Conservation (phyloP, 2,888 invertebrate genomes). For the Sinelater perroti region DNA sequence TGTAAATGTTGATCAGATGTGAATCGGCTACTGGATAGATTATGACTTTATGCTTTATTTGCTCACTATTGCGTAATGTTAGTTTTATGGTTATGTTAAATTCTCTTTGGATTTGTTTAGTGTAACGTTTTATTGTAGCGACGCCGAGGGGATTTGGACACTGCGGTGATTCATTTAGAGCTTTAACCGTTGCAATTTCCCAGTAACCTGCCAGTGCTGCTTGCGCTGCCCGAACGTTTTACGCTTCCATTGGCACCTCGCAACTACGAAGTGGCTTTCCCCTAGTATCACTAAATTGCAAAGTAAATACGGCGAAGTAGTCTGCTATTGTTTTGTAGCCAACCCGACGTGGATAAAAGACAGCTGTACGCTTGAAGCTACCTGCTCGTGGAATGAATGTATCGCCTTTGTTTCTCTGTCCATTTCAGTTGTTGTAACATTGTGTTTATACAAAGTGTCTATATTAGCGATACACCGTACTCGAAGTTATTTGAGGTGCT, state of each 20-base stretch:
- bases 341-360: no score
- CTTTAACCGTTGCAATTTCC: no score
- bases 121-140: background rate
- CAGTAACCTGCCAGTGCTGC: slow-evolving; percentile 10
- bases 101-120: background rate
- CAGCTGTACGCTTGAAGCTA: no score
- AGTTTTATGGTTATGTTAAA: slow-evolving; percentile 4
- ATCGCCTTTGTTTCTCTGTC: background rate
- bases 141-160: background rate
- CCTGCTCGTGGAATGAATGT: slow-evolving; percentile 8
- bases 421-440: background rate
- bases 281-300: background rate
- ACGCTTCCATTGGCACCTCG: background rate
- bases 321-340: no score
- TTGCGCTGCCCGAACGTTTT: slow-evolving; percentile 6
- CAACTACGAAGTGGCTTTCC: background rate
- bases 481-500: slow-evolving; percentile 8
- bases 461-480: slow-evolving; percentile 1
- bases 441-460: slow-evolving; percentile 4
- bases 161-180: background rate
- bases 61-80: slow-evolving; percentile 20
- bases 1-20: slow-evolving; percentile 21
- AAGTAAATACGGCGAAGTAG: no score
- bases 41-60: slow-evolving; percentile 22
- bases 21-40: slow-evolving; percentile 1